A percentile compares a stretch with the other conserved stretches of the same genome.
phyloP scores from a whole-genome alignment of 2,888 invertebrate genomes.

The Camptogramma bilineatum region DNA sequence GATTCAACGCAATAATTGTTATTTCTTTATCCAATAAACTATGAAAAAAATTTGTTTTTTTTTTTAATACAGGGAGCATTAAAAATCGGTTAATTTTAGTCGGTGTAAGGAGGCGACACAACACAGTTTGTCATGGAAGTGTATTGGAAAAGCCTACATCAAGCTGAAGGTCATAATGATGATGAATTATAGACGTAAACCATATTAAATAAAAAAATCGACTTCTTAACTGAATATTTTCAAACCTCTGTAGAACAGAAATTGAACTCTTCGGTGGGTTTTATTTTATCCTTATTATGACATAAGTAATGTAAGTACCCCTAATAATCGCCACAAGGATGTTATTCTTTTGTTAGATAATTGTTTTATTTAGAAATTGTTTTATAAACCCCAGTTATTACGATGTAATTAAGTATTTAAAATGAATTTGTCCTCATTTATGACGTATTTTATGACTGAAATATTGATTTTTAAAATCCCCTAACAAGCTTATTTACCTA shows the following conservation, averaged over 20 bases:
- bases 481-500: background rate
- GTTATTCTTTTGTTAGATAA: background rate
- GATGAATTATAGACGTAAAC: too few relatives aligned
- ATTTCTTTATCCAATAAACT: constrained; percentile 8
- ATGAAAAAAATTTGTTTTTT: constrained; percentile 4
- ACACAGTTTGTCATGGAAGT: too few relatives aligned
- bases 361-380: background rate
- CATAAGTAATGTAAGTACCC: background rate
- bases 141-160: too few relatives aligned
- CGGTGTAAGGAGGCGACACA: too few relatives aligned
- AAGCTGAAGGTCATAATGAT: too few relatives aligned
- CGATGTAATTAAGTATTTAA: background rate
- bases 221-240: too few relatives aligned
- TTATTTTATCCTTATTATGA: background rate
- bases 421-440: background rate
- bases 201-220: too few relatives aligned
- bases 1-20: constrained; percentile 50
- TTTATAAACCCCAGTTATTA: background rate
- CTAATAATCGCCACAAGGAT: background rate
- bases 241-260: too few relatives aligned
- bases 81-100: too few relatives aligned
- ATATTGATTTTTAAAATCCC: background rate
- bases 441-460: background rate
- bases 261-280: background rate
- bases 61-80: too few relatives aligned